Conservation (phyloP, 2,888 invertebrate species). For the Cynaeus angustus region DNA sequence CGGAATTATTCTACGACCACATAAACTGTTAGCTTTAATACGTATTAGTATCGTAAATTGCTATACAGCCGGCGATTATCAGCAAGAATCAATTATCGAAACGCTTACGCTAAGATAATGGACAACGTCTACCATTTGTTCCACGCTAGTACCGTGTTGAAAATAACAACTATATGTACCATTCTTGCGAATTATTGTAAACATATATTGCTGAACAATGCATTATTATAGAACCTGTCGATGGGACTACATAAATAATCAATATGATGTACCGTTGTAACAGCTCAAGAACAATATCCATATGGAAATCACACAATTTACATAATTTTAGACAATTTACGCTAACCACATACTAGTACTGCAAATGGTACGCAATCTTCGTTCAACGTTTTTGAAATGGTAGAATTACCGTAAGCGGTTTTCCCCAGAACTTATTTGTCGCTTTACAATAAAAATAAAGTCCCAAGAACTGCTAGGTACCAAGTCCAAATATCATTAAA, state of each 20-base stretch:
- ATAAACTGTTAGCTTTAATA: background rate
- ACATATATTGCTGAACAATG: background rate
- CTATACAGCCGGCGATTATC: background rate
- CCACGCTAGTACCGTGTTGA: background rate
- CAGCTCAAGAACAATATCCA: constrained; percentile 3
- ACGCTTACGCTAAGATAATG: background rate
- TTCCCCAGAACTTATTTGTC: too few species aligned
- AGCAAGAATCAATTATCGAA: background rate
- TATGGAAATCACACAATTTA: too few species aligned
- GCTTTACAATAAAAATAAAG: too few species aligned
- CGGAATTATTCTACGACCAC: background rate
- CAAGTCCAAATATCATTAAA: too few species aligned
- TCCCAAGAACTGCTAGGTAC: too few species aligned
- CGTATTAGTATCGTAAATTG: constrained; percentile 2
- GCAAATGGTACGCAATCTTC: too few species aligned
- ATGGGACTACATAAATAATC: background rate
- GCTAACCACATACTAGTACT: too few species aligned
- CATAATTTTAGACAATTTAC: too few species aligned
- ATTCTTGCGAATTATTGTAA: background rate
- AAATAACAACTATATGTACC: background rate
- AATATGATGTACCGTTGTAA: background rate
- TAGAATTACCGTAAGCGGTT: too few species aligned
- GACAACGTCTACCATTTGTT: background rate
- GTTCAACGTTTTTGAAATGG: too few species aligned
- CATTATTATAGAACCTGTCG: background rate